Evolutionary conservation across 35 echinoderm and acorn worm species (phyloP), one percentile per base, ranked within the genome.

Genomic region (Stichopus chloronotus): DNA sequence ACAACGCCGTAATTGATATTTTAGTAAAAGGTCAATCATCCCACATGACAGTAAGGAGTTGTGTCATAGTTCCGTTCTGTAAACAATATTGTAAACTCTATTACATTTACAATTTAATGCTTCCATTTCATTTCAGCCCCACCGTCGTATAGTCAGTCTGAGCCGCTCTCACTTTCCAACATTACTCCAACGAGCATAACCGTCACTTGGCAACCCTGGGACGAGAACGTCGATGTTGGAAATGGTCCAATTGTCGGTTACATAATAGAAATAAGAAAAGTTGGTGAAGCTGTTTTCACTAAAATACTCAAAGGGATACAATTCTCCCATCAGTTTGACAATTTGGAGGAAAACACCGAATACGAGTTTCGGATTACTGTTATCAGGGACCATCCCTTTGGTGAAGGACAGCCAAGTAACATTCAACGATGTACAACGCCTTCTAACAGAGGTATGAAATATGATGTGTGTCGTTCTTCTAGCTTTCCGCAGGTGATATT

Each of bases 161-260:
- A 53, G 17, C 52, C 80, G 54, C 55, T 83, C 10, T 19, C 52
- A 16, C 54, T 56, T 52, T 83, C 80, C 54, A 52, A 83, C 80
- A 52, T 83, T 52, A 83, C 80, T 53, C 4, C 80, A 17, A 83
- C 80, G 6, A 83, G 80, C 80, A 83, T 83, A 24, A 83, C 53
- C 12, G 80, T 83, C 55, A 55, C 80, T 8, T 83, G 80, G 80
- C 80, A 43, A 17, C 9, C 53, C 9, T 83, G 80, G 80, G 16
- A 83, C 52, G 80, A 83, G 53, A 5, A 7, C 43, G 54, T 55
- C 55, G 80, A 83, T 83, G 13, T 19, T n/a, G 80, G 80, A 56
- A 12, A 16, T 4, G 80, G 80, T 56, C 80, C 80, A 6, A n/a
- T 83, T 11, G 7, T 83, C 19, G 80, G 54, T 4, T 43, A 83